Conservation (phyloP, 2,113 vertebrate genomes). For the Mastomys natalensis region DNA sequence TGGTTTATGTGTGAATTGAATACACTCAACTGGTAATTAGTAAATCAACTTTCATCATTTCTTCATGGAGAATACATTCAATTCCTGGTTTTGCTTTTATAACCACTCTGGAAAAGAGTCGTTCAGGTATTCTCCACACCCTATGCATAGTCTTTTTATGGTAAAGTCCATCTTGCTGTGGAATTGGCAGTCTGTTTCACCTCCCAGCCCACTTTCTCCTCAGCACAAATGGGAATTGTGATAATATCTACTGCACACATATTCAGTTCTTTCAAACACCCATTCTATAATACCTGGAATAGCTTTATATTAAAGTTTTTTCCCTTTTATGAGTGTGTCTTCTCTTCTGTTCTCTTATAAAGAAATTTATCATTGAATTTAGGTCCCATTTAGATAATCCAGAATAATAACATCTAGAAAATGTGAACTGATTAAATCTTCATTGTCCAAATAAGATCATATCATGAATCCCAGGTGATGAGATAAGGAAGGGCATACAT, state of each 20-base stretch:
- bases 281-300: not conserved
- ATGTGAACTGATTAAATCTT: not conserved
- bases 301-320: not conserved
- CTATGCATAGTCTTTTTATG: not conserved
- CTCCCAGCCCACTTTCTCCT: not conserved
- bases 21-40: not conserved
- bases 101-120: not conserved
- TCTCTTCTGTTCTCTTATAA: not conserved
- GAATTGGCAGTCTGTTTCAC: not conserved
- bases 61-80: not conserved
- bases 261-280: not conserved
- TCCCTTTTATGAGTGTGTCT: not conserved
- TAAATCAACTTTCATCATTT: not conserved
- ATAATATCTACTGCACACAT: not conserved
- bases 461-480: not conserved
- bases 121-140: not conserved
- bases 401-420: not conserved
- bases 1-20: not conserved
- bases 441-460: not conserved
- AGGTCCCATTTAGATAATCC: not conserved
- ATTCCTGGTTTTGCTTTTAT: not conserved
- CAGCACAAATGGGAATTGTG: not conserved
- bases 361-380: not conserved
- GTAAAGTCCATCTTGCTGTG: not conserved
- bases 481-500: not conserved